Percentiles rank a stretch among this genome's conserved stretches.
Evolutionary conservation across 2,113 vertebrate species (phyloP).

Genomic region (Pardalotus punctatus): DNA sequence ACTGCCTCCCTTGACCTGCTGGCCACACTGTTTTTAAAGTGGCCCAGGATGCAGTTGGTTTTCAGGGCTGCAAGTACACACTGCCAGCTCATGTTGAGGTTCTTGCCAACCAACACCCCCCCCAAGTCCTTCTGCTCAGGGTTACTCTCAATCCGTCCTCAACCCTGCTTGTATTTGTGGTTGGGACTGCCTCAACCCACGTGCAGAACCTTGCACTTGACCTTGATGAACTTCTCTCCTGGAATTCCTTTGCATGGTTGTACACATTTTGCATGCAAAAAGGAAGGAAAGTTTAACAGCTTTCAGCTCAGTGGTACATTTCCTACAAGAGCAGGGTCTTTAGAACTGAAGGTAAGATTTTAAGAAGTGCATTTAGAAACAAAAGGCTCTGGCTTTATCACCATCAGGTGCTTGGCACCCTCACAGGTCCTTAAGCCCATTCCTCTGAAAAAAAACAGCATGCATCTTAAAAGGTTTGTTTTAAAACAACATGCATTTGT

Average conservation of each 20-base stretch:
- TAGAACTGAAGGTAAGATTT: not conserved
- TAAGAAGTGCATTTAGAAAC: not conserved
- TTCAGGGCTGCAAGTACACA: not conserved
- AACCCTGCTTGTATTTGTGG: not conserved
- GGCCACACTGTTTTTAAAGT: not conserved
- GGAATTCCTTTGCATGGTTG: not conserved
- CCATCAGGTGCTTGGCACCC: not conserved
- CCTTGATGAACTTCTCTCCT: not conserved
- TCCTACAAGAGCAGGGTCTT: not conserved
- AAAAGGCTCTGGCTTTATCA: not conserved
- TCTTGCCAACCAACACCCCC: not conserved
- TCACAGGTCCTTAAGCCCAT: not conserved
- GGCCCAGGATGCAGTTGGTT: not conserved
- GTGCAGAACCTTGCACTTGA: not conserved
- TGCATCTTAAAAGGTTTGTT: not conserved
- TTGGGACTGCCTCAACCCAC: fast-evolving
- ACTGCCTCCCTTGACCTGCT: not conserved
- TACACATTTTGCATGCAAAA: not conserved
- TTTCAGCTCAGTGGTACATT: not conserved
- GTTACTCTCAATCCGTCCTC: not conserved
- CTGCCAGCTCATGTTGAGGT: not conserved
- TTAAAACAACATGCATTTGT: not conserved
- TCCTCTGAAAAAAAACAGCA: not conserved
- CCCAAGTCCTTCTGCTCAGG: not conserved
- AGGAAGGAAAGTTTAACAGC: not conserved